Base-by-base conservation (phyloP, 2,888 invertebrate genomes). In the Limenitis camilla region DNA sequence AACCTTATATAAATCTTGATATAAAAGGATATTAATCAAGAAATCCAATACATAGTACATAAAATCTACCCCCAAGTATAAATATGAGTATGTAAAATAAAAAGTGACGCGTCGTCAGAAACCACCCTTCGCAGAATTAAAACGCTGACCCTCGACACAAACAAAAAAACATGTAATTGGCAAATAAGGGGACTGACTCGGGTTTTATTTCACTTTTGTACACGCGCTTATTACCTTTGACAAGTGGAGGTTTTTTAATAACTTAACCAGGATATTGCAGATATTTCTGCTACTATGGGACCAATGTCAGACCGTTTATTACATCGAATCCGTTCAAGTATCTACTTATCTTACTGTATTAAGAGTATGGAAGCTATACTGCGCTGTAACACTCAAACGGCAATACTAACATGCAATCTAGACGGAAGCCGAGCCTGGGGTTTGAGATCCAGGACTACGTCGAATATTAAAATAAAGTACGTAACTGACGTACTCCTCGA, bases 91-190 rank as follows among this genome's bases (percentile, higher is more conserved):
- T 41, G 33, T 55, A 53, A 53, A 53, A 56, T 49, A 43, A 56
- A 56, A 55, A 56, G 50, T 56, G 47, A 50, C 61, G 54, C 43
- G 55, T 58, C 52, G 55, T 55, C 56, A 53, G 46, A 59, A 58
- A 48, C 40, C 56, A 53, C 56, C 61, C 61, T 68, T 49, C 39
- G 49, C 46, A 36, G 61, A 65, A 66, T 66, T 66, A 69, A 67
- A 68, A 67, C 55, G 59, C 61, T 59, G 64, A 62, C 67, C 66
- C 63, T 55, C 66, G 61, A 52, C 62, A 66, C 74, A 72, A 72
- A 70, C 71, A 75, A 65, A 66, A 19, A 64, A 60, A 58, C 67
- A 59, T 59, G 53, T 79, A 79, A 79, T 79, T 78, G 77, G 74
- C 72, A 78, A 78, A 76, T 69, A 77, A 69, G 76, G 76, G 76